phyloP scores from a whole-genome alignment of 2,888 invertebrate genomes.

The Chaitophorus viminalis region DNA sequence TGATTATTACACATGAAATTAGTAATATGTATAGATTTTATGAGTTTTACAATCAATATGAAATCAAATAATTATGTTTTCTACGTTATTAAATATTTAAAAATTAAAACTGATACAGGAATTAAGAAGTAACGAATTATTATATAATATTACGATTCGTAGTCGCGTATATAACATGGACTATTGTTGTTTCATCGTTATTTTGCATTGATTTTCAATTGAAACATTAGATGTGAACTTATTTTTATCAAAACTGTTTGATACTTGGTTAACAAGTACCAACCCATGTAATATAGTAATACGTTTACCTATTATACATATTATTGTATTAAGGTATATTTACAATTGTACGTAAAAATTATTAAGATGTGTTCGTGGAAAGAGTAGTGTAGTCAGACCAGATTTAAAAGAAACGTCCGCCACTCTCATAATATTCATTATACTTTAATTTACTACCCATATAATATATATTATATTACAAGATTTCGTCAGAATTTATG shows the following conservation, averaged over 20 bases:
- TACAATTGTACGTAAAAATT: neutral
- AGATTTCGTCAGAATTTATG: constrained; percentile 16
- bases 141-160: constrained; percentile 26
- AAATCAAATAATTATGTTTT: constrained; percentile 9
- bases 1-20: neutral
- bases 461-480: constrained; percentile 5
- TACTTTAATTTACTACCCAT: neutral
- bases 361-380: neutral
- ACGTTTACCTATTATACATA: neutral
- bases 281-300: neutral
- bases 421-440: neutral
- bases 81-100: neutral
- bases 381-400: constrained; percentile 3
- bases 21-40: neutral
- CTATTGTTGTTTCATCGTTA: constrained; percentile 24
- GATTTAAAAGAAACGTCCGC: neutral
- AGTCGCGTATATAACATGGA: neutral
- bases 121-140: constrained; percentile 19
- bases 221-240: constrained; percentile 24
- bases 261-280: neutral
- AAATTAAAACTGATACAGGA: neutral
- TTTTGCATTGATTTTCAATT: neutral
- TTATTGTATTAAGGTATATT: neutral
- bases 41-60: neutral
- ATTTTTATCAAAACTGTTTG: neutral